phyloP scores from a whole-genome alignment of 2,888 invertebrate genomes.

The Pterostichus niger region DNA sequence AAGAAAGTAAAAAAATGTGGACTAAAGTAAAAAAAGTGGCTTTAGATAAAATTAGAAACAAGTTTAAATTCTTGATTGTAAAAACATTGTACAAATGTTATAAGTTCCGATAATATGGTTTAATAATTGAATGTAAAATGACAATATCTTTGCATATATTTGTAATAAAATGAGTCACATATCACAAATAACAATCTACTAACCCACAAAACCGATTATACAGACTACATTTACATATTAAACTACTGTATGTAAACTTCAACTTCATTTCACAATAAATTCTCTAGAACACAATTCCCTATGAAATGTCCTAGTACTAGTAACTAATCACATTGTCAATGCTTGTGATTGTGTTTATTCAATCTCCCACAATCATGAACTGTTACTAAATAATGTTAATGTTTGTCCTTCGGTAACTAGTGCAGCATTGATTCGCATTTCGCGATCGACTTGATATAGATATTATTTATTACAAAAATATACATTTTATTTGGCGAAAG shows the following conservation, averaged over 20 bases:
- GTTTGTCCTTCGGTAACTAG: constrained; percentile 9
- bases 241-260: neutral
- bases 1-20: too few species aligned
- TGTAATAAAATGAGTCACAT: neutral
- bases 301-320: neutral
- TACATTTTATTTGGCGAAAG: neutral
- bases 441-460: neutral
- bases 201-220: neutral
- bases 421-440: constrained; percentile 1
- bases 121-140: too few species aligned
- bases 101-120: too few species aligned
- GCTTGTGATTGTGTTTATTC: constrained; percentile 8
- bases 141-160: too few species aligned
- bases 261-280: neutral
- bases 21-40: too few species aligned
- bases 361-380: constrained; percentile 25
- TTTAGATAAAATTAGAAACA: too few species aligned
- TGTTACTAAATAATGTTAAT: constrained; percentile 12
- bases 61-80: too few species aligned
- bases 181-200: neutral
- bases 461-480: neutral
- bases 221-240: neutral
- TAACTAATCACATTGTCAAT: neutral
- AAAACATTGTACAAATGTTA: too few species aligned
- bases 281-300: neutral